phyloP scores from a whole-genome alignment of 2,797 vertebrate genomes.

The Pelodytes ibericus region DNA sequence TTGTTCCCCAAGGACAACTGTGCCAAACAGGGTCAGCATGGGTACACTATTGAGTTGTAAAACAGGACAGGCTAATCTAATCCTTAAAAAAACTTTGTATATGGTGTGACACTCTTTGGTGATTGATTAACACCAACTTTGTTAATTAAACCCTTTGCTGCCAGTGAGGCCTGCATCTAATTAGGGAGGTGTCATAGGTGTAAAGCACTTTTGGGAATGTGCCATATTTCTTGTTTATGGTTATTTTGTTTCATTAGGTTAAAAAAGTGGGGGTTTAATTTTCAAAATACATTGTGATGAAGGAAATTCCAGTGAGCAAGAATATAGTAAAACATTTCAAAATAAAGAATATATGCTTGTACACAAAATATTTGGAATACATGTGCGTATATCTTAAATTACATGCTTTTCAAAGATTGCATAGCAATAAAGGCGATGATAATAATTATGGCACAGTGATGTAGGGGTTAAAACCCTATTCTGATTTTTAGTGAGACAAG shows the following conservation, averaged over 20 bases:
- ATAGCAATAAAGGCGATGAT: no score
- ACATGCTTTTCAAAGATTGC: no score
- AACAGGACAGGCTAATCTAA: not conserved
- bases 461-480: not conserved
- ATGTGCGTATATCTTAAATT: no score
- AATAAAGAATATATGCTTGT: no score
- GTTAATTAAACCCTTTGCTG: not conserved
- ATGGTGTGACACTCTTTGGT: not conserved
- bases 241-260: no score
- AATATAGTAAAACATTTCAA: no score
- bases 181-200: not conserved
- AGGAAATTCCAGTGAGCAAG: no score
- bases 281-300: no score
- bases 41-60: slow-evolving; percentile 14
- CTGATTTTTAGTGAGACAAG: not conserved
- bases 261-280: no score
- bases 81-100: not conserved
- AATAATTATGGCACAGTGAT: not conserved
- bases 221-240: no score
- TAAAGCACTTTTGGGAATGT: no score
- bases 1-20: slow-evolving; percentile 45
- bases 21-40: slow-evolving; percentile 25
- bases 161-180: slow-evolving; percentile 8
- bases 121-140: not conserved
- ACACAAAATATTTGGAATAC: no score